Evolutionary conservation across 2,888 invertebrate genomes (phyloP).

Genomic region (Amiota mariae): DNA sequence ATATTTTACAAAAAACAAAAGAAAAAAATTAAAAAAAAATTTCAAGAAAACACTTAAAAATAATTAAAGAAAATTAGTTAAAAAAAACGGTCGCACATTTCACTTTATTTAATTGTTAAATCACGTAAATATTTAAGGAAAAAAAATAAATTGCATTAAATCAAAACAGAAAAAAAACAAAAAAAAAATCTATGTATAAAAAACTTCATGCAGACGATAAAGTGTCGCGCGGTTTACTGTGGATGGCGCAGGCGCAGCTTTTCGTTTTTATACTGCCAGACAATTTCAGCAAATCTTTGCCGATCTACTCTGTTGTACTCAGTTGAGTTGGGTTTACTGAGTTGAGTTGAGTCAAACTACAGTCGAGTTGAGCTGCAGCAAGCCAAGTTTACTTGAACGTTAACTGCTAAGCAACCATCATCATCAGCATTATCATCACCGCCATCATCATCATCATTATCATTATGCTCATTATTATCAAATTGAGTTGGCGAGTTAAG

Average conservation of each 20-base stretch:
- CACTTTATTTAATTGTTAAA: too few species aligned
- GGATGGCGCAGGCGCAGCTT: constrained; percentile 63
- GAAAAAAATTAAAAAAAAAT: constrained; percentile 12
- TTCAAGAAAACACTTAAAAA: not conserved
- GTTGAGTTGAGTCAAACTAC: not conserved
- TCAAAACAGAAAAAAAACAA: too few species aligned
- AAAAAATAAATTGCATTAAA: too few species aligned
- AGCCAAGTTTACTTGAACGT: not conserved
- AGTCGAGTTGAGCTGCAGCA: not conserved
- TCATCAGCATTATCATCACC: too few species aligned
- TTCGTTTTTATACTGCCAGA: constrained; percentile 69
- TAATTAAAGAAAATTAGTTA: not conserved
- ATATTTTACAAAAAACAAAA: constrained; percentile 10
- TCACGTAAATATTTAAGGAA: too few species aligned
- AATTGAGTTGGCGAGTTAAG: not conserved
- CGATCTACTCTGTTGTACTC: constrained; percentile 8
- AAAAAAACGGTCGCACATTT: too few species aligned
- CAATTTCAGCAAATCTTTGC: constrained; percentile 12
- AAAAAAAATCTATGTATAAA: not conserved
- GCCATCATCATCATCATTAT: too few species aligned
- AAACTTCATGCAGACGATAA: constrained; percentile 53
- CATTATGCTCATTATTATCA: not conserved
- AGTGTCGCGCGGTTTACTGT: constrained; percentile 70
- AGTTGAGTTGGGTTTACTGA: constrained; percentile 4
- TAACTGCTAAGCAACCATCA: not conserved